phyloP scores from a whole-genome alignment of 2,797 vertebrate genomes.

The Periophthalmus magnuspinnatus region DNA sequence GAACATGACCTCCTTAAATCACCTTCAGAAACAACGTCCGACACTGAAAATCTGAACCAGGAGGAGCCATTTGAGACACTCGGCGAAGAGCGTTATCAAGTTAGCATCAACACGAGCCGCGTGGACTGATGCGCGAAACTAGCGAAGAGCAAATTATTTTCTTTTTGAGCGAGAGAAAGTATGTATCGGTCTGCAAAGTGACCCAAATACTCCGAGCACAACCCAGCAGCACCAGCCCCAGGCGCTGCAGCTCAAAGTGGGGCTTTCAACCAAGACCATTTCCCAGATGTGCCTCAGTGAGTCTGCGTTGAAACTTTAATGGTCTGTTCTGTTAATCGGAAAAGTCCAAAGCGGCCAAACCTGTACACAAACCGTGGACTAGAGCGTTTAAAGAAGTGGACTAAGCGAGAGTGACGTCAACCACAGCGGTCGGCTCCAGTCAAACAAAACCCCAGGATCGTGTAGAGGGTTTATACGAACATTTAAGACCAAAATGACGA shows the following conservation, averaged over 20 bases:
- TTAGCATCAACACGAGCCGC: constrained; percentile 52
- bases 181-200: constrained; percentile 71
- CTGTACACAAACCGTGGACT: not conserved
- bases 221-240: constrained; percentile 55
- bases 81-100: constrained; percentile 61
- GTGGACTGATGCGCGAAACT: constrained; percentile 63
- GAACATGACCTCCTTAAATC: constrained; percentile 16
- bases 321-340: constrained; percentile 46
- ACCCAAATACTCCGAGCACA: constrained; percentile 73
- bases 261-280: constrained; percentile 58
- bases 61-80: constrained; percentile 53
- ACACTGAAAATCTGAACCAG: constrained; percentile 39
- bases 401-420: no score
- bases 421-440: no score
- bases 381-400: no score
- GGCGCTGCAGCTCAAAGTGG: constrained; percentile 60
- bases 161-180: constrained; percentile 30
- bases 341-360: constrained; percentile 15
- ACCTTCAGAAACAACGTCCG: constrained; percentile 38
- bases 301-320: constrained; percentile 53
- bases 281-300: constrained; percentile 41
- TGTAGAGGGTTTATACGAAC: no score
- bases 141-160: constrained; percentile 34
- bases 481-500: no score
- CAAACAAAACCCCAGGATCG: no score